Conservation (phyloP, 2,888 invertebrate species). For the Sepioteuthis lessoniana region DNA sequence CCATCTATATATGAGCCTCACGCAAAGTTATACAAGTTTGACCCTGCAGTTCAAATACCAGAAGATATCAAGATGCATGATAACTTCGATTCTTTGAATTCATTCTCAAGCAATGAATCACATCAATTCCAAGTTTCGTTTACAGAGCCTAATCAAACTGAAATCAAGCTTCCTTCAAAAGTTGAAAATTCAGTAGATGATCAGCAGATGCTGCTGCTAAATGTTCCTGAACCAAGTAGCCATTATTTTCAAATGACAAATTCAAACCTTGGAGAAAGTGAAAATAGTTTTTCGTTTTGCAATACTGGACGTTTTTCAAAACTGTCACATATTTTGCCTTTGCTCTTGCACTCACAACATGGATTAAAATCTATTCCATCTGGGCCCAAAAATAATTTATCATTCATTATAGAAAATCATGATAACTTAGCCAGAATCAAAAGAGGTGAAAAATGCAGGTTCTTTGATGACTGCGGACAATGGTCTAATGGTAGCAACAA, state of each 20-base stretch:
- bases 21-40: neutral
- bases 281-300: neutral
- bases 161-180: neutral
- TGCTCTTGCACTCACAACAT: neutral
- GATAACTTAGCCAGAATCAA: neutral
- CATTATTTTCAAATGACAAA: neutral
- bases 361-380: neutral
- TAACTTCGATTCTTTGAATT: no score
- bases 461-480: neutral
- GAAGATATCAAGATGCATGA: neutral
- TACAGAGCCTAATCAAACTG: neutral
- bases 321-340: neutral
- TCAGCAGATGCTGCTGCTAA: neutral
- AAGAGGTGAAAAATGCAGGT: neutral
- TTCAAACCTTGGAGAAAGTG: neutral
- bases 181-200: neutral
- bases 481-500: constrained; percentile 6
- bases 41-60: neutral
- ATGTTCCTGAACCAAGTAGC: neutral
- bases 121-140: neutral
- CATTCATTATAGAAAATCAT: neutral
- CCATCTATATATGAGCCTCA: neutral
- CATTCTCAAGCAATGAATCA: neutral
- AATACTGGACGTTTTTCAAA: neutral
- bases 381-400: neutral